Base-by-base conservation (phyloP, 2,113 vertebrate species). In the Myiopsitta monachus region DNA sequence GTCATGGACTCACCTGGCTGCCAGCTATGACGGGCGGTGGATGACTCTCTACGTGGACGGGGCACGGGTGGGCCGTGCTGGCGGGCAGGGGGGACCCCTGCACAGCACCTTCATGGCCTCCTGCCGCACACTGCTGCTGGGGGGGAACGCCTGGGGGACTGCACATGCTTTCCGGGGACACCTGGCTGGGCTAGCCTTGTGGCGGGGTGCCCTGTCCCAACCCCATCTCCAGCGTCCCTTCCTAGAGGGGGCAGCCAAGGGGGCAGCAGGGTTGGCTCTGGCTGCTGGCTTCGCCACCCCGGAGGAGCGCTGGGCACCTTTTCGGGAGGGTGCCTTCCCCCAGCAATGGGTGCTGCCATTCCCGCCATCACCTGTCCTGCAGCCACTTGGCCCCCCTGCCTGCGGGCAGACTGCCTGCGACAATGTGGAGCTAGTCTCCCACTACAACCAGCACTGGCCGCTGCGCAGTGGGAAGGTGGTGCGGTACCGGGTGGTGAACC, bases 391-490 rank as follows among this genome's bases (percentile, higher is more conserved):
- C 24, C 99, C 99, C 2, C 98, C 99, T 0, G 94, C 92, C 31
- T 99, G 99, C 2, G 99, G 99, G 36, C 97, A 98, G 91, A 99
- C 99, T 0, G 93, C 96, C 13, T 99, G 99, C 3, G 99, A 99
- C 68, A 99, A 99, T 4, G 98, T 98, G 47, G 99, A 99, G 68
- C 88, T 99, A 55, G 98, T 99, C 46, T 97, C 96, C 8, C 98
- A 98, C 91, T 99, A 99, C 97, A 99, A 99, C 49, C 63, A 51
- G 82, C 97, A 99, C 95, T 98, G 99, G 98, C 98, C 98, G 3
- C 98, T 99, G 52, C 98, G 98, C 11, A 86, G 97, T 1, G 95
- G 98, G 94, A 99, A 99, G 92, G 97, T 47, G 38, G 87, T 99
- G 51, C 98, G 97, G 10, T 99, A 99, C 95, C 98, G 98, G 9